Conservation (phyloP, 2,113 vertebrate species). For the Puffinus mauretanicus region DNA sequence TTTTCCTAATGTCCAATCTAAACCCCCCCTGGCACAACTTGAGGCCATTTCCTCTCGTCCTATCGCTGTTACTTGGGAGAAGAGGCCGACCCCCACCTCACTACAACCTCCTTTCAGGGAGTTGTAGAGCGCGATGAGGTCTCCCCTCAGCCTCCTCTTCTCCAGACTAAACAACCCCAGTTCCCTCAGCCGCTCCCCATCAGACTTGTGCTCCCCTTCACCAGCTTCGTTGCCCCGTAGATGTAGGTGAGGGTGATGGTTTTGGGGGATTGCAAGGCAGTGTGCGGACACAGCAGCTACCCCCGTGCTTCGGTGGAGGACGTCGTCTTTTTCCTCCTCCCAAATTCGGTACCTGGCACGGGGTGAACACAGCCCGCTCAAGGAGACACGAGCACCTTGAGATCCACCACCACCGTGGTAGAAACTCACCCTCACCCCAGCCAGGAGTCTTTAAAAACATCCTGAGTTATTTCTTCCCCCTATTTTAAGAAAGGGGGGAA, state of each 20-base stretch:
- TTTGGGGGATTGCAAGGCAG: neutral
- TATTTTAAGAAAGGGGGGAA: neutral
- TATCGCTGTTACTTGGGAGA: too few relatives aligned
- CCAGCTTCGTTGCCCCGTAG: neutral
- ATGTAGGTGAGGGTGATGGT: neutral
- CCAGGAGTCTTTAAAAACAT: neutral
- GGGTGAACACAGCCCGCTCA: neutral
- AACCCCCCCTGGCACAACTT: too few relatives aligned
- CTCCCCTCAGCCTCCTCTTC: too few relatives aligned
- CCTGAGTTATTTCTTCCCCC: accelerated
- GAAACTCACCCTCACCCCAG: neutral
- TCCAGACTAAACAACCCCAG: too few relatives aligned
- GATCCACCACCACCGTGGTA: accelerated
- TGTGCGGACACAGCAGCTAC: neutral
- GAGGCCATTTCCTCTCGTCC: too few relatives aligned
- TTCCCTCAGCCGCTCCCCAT: too few relatives aligned
- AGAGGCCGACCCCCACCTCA: too few relatives aligned
- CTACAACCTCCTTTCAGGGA: too few relatives aligned
- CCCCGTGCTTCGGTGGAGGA: neutral
- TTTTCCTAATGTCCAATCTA: too few relatives aligned
- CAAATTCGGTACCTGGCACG: neutral
- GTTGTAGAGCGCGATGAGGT: too few relatives aligned
- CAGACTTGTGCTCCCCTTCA: too few relatives aligned
- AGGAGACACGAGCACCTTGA: neutral
- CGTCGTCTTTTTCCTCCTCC: neutral